Percentiles rank a stretch among this genome's conserved stretches.
phyloP scores from a whole-genome alignment of 2,113 vertebrate species.

The Podocnemis expansa region DNA sequence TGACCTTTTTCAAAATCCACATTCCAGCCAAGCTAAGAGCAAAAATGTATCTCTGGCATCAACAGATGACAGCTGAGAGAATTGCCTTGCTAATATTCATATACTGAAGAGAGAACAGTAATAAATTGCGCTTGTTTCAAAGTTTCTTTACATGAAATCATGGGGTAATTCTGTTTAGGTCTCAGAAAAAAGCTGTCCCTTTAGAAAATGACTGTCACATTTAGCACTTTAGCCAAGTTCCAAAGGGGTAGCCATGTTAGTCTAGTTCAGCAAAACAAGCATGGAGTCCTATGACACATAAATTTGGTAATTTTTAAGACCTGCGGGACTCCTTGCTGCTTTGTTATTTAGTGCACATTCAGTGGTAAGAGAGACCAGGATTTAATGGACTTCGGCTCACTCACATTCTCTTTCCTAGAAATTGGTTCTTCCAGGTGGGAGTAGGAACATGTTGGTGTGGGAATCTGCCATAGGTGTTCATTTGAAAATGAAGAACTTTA shows the following conservation, averaged over 20 bases:
- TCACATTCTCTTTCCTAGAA: background rate
- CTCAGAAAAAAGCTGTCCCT: background rate
- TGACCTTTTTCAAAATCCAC: background rate
- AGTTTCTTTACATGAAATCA: background rate
- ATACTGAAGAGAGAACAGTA: background rate
- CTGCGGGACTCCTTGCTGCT: no score
- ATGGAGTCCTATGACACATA: no score
- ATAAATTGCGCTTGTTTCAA: background rate
- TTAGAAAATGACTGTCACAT: background rate
- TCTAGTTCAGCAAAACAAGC: no score
- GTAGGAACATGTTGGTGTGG: background rate
- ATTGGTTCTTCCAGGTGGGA: background rate
- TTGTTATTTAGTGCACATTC: no score
- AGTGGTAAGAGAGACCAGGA: background rate
- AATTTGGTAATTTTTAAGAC: no score
- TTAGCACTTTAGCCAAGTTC: no score
- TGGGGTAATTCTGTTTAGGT: background rate
- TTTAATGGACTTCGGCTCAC: background rate
- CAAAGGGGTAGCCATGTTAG: no score
- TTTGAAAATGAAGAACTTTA: background rate
- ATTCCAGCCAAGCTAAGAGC: background rate
- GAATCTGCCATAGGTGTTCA: background rate
- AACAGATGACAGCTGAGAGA: background rate
- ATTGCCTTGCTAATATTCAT: background rate
- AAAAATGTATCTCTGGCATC: background rate